Conservation (phyloP, 2,113 vertebrate genomes). For the Platanista minor region DNA sequence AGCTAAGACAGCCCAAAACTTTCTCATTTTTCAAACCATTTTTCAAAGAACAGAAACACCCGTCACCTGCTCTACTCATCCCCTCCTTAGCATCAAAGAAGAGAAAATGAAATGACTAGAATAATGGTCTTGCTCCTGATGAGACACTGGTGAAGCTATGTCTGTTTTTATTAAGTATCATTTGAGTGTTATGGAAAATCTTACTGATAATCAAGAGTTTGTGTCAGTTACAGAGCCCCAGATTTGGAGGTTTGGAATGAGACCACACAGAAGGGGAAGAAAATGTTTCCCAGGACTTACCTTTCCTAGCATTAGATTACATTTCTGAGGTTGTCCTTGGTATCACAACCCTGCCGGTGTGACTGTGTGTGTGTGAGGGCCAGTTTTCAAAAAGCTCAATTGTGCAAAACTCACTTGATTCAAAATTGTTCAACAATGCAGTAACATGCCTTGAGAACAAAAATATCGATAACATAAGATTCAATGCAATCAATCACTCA, state of each 20-base stretch:
- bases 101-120: background rate
- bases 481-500: background rate
- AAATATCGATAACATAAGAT: background rate
- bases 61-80: background rate
- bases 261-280: background rate
- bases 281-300: background rate
- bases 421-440: background rate
- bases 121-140: background rate
- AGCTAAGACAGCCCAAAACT: background rate
- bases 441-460: background rate
- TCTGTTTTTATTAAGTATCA: background rate
- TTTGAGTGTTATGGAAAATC: background rate
- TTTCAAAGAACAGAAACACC: background rate
- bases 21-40: background rate
- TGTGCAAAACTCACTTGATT: background rate
- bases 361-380: background rate
- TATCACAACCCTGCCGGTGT: background rate
- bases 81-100: background rate
- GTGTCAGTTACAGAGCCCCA: background rate
- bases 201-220: background rate
- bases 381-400: background rate
- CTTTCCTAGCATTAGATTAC: background rate
- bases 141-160: background rate
- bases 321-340: background rate
- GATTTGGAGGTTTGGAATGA: background rate